These are phyloP conservation scores for Pycnonotus jocosus DNA, from an alignment of 2,113 vertebrate species.

Conservation along the genomic window DNA sequence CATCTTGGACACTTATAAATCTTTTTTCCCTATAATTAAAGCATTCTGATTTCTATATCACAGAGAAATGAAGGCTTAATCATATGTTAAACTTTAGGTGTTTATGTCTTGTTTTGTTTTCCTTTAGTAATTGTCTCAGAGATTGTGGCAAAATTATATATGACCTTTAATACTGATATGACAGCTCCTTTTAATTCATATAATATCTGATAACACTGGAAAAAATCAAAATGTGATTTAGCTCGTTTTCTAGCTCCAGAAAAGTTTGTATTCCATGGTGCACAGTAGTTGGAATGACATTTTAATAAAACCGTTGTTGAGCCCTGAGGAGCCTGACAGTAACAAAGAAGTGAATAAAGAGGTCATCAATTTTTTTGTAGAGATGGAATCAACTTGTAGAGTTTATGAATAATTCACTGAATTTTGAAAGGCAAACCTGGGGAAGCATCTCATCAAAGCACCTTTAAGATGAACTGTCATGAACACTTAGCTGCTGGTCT, in stretches of 20 bases:
- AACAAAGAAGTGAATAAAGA: constrained; percentile 39
- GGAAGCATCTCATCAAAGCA: constrained; percentile 30
- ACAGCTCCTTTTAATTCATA: background rate
- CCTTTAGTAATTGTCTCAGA: background rate
- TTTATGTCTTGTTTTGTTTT: background rate
- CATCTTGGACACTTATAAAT: background rate
- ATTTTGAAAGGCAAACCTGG: constrained; percentile 38
- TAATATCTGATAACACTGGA: background rate
- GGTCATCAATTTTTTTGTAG: constrained; percentile 16
- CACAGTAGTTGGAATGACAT: background rate
- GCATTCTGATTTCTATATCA: background rate
- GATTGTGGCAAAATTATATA: background rate
- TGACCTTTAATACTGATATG: background rate
- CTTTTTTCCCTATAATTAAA: background rate
- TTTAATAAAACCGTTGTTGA: constrained; percentile 38
- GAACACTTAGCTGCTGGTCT: background rate
- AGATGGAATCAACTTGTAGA: constrained; percentile 17
- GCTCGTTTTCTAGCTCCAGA: background rate
- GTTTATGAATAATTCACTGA: constrained; percentile 57
- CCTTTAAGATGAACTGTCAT: constrained; percentile 8
- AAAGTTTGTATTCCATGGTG: background rate
- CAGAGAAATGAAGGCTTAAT: background rate
- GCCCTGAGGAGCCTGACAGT: constrained; percentile 23
- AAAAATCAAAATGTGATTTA: background rate
- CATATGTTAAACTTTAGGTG: background rate